Percentiles rank a stretch among this genome's conserved stretches.
phyloP scores from a whole-genome alignment of 2,113 vertebrate genomes.

The Penelope pileata region DNA sequence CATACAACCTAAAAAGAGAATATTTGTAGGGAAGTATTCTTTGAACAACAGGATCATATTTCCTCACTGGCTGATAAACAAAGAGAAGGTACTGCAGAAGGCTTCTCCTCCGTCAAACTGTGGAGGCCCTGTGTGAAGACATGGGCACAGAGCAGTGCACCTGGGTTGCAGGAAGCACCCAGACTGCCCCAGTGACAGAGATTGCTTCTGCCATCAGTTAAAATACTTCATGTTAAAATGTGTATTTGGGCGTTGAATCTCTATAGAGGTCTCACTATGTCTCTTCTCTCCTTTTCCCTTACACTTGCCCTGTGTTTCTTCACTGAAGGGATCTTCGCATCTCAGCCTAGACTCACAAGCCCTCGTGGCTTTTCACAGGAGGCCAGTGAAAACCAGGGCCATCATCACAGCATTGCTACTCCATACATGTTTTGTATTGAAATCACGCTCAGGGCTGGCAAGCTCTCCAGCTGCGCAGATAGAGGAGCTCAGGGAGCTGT shows the following conservation, averaged over 20 bases:
- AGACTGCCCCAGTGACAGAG: not conserved
- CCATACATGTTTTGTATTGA: not conserved
- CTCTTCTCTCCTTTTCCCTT: not conserved
- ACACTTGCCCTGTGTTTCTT: not conserved
- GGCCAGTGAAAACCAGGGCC: not conserved
- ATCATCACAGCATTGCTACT: not conserved
- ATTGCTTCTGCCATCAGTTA: not conserved
- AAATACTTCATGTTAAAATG: not conserved
- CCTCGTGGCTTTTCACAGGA: not conserved
- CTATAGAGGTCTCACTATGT: not conserved
- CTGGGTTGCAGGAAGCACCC: not conserved
- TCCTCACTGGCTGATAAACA: not conserved
- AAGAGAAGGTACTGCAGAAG: not conserved
- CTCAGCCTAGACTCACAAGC: not conserved
- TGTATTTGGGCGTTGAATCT: not conserved
- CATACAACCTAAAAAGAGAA: not conserved
- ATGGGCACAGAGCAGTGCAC: not conserved
- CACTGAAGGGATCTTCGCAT: not conserved
- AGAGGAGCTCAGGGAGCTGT: not conserved
- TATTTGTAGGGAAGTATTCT: not conserved
- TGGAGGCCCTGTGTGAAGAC: not conserved
- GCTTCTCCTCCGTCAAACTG: not conserved
- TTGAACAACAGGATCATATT: not conserved
- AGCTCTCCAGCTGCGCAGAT: too few species aligned
- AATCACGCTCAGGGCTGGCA: not conserved